phyloP scores from a whole-genome alignment of 92 coral and sea anemone genomes.

The Diadumene lineata region DNA sequence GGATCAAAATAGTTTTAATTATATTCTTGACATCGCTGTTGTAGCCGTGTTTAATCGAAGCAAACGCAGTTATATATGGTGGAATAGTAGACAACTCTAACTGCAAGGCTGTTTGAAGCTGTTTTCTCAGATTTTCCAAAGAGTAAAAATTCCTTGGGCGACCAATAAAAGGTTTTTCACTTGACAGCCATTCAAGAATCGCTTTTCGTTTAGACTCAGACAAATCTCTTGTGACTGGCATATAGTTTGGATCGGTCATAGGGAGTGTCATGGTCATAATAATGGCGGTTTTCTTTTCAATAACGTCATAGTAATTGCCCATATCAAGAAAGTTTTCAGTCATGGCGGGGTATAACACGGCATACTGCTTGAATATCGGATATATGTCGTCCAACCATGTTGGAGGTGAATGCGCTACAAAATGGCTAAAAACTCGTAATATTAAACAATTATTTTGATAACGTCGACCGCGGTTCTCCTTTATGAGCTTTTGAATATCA shows the following conservation, averaged over 20 bases:
- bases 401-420: conserved; percentile 20
- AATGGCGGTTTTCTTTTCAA: conserved; percentile 26
- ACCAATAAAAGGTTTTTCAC: conserved; percentile 47
- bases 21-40: conserved; percentile 48
- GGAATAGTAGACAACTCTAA: conserved; percentile 79
- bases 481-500: conserved; percentile 10
- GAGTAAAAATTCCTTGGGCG: conserved; percentile 34
- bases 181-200: conserved; percentile 62
- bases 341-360: conserved; percentile 82
- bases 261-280: conserved; percentile 50
- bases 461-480: neutral
- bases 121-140: conserved; percentile 35
- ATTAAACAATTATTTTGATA: neutral
- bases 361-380: conserved; percentile 80
- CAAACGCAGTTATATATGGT: conserved; percentile 69
- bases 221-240: conserved; percentile 80
- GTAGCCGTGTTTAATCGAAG: conserved; percentile 61
- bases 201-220: conserved; percentile 53
- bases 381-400: conserved; percentile 68
- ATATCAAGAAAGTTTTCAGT: conserved; percentile 62
- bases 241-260: conserved; percentile 63
- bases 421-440: neutral
- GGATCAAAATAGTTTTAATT: conserved; percentile 43
- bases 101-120: conserved; percentile 67
- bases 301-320: conserved; percentile 73